A percentile compares a stretch with the other conserved stretches of the same genome.
phyloP scores from a whole-genome alignment of 2,888 invertebrate species.

The Trachelus tabidus region DNA sequence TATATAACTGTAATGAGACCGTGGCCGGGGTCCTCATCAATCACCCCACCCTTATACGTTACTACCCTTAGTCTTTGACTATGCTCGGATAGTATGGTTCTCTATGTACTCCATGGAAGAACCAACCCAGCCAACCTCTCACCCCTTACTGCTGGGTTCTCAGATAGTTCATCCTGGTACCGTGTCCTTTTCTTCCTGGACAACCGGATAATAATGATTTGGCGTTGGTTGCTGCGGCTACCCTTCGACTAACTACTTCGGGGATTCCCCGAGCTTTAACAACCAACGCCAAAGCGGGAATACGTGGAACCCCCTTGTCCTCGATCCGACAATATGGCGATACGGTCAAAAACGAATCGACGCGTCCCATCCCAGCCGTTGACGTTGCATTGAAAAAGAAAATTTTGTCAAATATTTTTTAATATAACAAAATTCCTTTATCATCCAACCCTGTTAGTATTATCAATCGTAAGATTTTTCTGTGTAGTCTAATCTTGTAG shows the following conservation, averaged over 20 bases:
- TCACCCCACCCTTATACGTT: slow-evolving; percentile 53
- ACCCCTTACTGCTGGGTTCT: background rate
- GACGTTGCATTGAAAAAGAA: background rate
- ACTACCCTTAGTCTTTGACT: background rate
- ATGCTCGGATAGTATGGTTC: background rate
- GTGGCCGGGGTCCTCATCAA: slow-evolving; percentile 64
- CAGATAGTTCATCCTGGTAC: slow-evolving; percentile 42
- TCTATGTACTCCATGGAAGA: background rate
- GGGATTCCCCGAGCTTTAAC: background rate
- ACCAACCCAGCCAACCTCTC: background rate
- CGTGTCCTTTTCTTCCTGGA: slow-evolving; percentile 49
- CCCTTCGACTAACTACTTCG: background rate
- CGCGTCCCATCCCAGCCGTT: background rate
- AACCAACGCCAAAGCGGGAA: background rate
- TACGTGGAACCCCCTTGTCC: background rate
- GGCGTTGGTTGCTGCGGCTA: slow-evolving; percentile 18
- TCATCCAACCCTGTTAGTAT: background rate
- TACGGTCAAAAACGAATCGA: background rate
- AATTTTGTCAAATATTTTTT: background rate
- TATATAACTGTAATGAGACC: slow-evolving; percentile 67
- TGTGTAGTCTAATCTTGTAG: no score
- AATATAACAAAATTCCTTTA: background rate
- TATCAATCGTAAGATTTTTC: no score
- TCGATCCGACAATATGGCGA: background rate
- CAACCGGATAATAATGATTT: slow-evolving; percentile 46